Conservation (phyloP, 2,797 vertebrate species). For the Nannoperca obscura region DNA sequence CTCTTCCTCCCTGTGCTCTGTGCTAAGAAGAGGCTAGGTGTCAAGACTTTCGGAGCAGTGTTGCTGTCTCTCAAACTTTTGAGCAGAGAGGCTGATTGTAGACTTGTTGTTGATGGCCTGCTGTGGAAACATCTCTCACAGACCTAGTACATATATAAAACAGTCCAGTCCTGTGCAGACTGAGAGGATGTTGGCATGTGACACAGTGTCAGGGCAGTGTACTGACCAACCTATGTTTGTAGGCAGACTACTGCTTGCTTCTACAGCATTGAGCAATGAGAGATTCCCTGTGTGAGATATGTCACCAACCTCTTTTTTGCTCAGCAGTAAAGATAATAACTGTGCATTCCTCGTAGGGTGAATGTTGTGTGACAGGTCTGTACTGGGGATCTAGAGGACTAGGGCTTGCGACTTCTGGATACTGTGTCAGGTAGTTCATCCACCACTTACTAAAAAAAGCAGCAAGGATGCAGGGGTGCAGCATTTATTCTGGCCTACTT, state of each 20-base stretch:
- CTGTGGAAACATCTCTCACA: slow-evolving; percentile 4
- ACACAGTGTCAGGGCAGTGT: neutral
- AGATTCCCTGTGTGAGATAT: slow-evolving; percentile 22
- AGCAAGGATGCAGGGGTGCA: slow-evolving; percentile 15
- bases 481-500: slow-evolving; percentile 35
- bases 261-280: slow-evolving; percentile 11
- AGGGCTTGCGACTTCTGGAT: slow-evolving; percentile 1
- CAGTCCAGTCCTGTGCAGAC: neutral
- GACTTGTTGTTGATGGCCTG: neutral
- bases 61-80: neutral
- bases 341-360: slow-evolving; percentile 15
- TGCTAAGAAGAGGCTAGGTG: slow-evolving; percentile 4
- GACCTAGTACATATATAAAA: neutral
- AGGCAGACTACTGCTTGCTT: slow-evolving; percentile 10
- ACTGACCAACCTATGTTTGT: slow-evolving; percentile 2
- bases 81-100: slow-evolving; percentile 16
- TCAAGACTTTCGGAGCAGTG: slow-evolving; percentile 11
- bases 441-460: slow-evolving; percentile 33
- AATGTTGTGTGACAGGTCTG: slow-evolving; percentile 32
- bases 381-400: neutral
- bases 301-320: slow-evolving; percentile 30
- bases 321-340: slow-evolving; percentile 41
- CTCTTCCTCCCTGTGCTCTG: neutral
- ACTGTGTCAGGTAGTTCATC: slow-evolving; percentile 19
- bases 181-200: slow-evolving; percentile 12